A percentile compares a stretch with the other conserved stretches of the same genome.
phyloP scores from a whole-genome alignment of 2,797 vertebrate genomes.

The Phoebastria nigripes region DNA sequence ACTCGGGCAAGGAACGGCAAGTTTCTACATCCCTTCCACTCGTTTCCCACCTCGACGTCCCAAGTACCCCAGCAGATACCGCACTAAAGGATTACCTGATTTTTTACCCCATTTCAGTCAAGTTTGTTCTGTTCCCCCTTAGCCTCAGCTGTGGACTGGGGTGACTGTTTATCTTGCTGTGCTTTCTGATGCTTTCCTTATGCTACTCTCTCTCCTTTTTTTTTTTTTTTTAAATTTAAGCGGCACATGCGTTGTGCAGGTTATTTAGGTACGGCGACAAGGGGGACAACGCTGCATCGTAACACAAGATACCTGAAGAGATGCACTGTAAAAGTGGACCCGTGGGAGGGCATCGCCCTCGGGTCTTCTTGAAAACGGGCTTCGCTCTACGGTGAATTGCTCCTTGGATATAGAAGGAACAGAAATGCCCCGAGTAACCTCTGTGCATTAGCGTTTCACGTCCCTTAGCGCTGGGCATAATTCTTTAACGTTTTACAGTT shows the following conservation, averaged over 20 bases:
- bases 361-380: background rate
- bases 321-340: background rate
- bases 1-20: background rate
- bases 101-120: background rate
- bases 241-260: background rate
- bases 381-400: background rate
- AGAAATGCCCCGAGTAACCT: background rate
- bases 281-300: background rate
- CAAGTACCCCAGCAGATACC: rapidly evolving
- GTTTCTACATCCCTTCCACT: background rate
- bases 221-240: background rate
- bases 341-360: background rate
- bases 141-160: background rate
- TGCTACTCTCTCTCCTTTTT: background rate
- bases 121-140: background rate
- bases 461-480: background rate
- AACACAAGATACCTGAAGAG: background rate
- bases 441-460: too few relatives aligned
- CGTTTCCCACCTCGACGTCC: background rate
- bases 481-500: background rate
- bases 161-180: rapidly evolving
- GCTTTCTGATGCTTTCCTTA: background rate
- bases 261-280: background rate
- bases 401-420: background rate
- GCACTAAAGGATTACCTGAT: rapidly evolving